Evolutionary conservation across 2,113 vertebrate genomes (phyloP).

Genomic region (Neodontobutis hainanensis): DNA sequence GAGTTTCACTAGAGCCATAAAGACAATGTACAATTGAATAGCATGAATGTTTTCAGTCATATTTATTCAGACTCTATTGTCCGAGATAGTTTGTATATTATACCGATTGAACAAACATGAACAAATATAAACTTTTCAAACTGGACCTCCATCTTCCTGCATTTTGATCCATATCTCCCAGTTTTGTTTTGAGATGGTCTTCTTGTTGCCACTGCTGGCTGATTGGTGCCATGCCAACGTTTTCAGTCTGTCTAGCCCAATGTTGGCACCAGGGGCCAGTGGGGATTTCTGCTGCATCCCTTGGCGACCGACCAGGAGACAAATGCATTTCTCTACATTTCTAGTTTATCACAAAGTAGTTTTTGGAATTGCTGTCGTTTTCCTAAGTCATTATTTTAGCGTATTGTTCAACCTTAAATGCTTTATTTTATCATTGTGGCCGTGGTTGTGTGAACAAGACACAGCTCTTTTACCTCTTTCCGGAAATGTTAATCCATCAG

Average conservation of each 20-base stretch:
- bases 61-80: neutral
- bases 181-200: slow-evolving; percentile 20
- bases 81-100: neutral
- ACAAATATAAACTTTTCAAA: neutral
- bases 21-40: too few relatives aligned
- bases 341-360: too few relatives aligned
- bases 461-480: slow-evolving; percentile 41
- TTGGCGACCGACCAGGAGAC: slow-evolving; percentile 56
- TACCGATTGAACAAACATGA: neutral
- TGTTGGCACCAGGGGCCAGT: slow-evolving; percentile 57
- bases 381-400: too few relatives aligned
- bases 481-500: slow-evolving; percentile 33
- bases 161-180: slow-evolving; percentile 15
- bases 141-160: slow-evolving; percentile 2
- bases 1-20: too few relatives aligned
- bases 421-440: neutral
- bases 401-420: too few relatives aligned
- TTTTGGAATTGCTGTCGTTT: too few relatives aligned
- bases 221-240: slow-evolving; percentile 53
- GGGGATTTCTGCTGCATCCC: slow-evolving; percentile 70
- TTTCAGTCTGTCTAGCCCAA: slow-evolving; percentile 36
- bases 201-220: slow-evolving; percentile 33
- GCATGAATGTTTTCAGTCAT: too few relatives aligned
- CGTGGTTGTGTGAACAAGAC: slow-evolving; percentile 25
- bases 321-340: slow-evolving; percentile 1